Conservation (phyloP, 2,113 vertebrate genomes). For the Promerops cafer region DNA sequence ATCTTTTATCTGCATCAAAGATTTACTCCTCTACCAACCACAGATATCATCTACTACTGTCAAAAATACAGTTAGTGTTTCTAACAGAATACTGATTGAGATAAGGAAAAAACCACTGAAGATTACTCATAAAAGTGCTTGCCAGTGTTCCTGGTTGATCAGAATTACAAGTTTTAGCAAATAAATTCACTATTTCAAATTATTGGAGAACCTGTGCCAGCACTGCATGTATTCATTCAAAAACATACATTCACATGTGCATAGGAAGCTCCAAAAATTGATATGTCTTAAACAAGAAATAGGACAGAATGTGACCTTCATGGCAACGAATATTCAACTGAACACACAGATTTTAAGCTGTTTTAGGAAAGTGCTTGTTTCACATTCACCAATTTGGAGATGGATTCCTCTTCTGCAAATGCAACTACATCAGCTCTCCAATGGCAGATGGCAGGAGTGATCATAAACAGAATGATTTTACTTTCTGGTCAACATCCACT, state of each 20-base stretch:
- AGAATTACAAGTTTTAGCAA: not conserved
- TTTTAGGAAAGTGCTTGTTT: not conserved
- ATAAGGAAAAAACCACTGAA: not conserved
- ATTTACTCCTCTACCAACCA: not conserved
- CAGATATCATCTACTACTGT: not conserved
- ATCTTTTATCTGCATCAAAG: not conserved
- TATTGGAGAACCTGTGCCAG: not conserved
- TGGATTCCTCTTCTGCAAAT: not conserved
- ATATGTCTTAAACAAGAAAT: not conserved
- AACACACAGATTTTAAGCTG: not conserved
- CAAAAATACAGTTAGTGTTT: not conserved
- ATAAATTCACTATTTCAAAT: not conserved
- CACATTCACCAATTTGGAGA: not conserved
- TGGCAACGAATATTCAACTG: not conserved
- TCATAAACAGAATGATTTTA: not conserved
- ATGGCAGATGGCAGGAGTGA: not conserved
- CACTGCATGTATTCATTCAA: fast-evolving
- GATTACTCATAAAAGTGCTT: not conserved
- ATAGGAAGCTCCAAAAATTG: not conserved
- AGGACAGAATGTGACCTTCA: not conserved
- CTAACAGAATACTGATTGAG: not conserved
- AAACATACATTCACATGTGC: not conserved
- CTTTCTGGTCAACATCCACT: not conserved
- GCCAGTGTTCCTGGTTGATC: not conserved
- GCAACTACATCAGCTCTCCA: not conserved